Conservation (phyloP, 2,888 invertebrate genomes). For the Phragmatobia fuliginosa region DNA sequence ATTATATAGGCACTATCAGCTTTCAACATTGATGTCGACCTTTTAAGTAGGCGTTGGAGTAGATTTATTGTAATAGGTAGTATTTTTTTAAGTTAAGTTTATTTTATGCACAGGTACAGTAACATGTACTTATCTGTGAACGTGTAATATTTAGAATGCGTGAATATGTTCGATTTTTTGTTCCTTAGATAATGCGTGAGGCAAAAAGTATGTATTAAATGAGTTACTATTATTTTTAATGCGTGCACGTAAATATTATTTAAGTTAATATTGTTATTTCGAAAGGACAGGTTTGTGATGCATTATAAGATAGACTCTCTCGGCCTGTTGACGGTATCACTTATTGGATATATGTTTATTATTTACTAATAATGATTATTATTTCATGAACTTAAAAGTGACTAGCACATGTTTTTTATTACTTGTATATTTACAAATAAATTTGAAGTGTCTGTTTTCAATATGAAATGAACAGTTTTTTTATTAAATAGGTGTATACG, state of each 20-base stretch:
- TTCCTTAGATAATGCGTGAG: background rate
- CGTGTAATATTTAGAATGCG: background rate
- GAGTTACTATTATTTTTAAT: no score
- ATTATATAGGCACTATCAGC: slow-evolving; percentile 22
- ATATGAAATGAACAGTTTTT: no score
- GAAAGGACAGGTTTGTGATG: background rate
- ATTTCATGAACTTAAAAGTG: background rate
- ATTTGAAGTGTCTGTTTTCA: no score
- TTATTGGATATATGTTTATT: background rate
- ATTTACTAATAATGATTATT: background rate
- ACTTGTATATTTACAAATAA: no score
- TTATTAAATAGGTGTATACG: no score
- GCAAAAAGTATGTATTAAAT: background rate
- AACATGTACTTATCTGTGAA: background rate
- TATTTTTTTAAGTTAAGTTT: slow-evolving; percentile 1
- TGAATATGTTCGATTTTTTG: background rate
- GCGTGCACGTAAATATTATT: no score
- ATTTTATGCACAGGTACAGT: background rate
- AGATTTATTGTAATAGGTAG: background rate
- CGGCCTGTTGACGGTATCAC: background rate
- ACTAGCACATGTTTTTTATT: no score
- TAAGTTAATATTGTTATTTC: no score
- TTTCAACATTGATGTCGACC: slow-evolving; percentile 19
- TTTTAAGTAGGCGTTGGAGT: background rate
- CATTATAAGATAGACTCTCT: background rate